Conservation (phyloP, 2,797 vertebrate genomes). For the Pelodytes ibericus region DNA sequence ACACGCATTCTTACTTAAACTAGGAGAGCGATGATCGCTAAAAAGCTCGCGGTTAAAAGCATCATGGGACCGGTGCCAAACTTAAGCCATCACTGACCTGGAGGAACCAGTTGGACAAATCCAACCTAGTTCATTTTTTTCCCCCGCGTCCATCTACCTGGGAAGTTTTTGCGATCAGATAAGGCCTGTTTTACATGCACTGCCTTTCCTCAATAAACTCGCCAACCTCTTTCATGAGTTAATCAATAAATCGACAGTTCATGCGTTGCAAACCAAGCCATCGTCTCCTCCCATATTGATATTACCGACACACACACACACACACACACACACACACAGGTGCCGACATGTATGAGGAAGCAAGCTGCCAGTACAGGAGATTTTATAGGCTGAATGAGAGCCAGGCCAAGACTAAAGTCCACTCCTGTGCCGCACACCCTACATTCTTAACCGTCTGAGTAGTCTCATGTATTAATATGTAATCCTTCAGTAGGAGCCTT, state of each 20-base stretch:
- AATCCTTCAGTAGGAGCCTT: slow-evolving; percentile 22
- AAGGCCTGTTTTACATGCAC: neutral
- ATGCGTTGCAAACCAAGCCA: neutral
- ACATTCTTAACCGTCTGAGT: slow-evolving; percentile 29
- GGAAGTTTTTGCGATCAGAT: neutral
- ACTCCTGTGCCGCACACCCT: slow-evolving; percentile 11
- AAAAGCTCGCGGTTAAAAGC: too few relatives aligned
- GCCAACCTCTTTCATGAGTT: neutral
- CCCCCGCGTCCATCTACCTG: neutral
- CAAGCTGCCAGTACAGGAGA: neutral
- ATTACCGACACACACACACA: neutral
- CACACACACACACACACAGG: neutral
- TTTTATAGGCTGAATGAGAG: slow-evolving; percentile 11
- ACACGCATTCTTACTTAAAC: too few relatives aligned
- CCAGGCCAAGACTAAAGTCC: slow-evolving; percentile 26
- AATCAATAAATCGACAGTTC: slow-evolving; percentile 18
- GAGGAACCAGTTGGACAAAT: too few relatives aligned
- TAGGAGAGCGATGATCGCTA: too few relatives aligned
- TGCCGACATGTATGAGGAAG: neutral
- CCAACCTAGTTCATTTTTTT: too few relatives aligned
- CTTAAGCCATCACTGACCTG: too few relatives aligned
- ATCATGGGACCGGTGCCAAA: too few relatives aligned
- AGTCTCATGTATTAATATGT: slow-evolving; percentile 26
- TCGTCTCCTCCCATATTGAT: neutral
- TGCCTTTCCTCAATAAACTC: neutral